Conservation (phyloP, 92 coral and sea anemone genomes). For the Actinernus sp. region DNA sequence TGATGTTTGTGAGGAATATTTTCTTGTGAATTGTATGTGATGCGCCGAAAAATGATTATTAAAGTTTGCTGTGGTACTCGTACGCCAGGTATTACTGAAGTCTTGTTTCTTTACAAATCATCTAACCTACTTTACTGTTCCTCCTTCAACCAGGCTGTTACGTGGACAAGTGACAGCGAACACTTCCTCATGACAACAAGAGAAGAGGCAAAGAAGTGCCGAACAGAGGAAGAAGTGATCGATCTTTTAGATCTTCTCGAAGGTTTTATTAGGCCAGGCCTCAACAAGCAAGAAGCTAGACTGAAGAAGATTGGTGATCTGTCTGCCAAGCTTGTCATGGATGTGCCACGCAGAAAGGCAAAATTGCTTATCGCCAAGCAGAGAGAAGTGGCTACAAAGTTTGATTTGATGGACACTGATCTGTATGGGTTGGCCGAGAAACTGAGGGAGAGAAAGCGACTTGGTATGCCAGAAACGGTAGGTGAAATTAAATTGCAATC, state of each 20-base stretch:
- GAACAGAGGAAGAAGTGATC: constrained; percentile 88
- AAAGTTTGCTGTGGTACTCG: no score
- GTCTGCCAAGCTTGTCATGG: constrained; percentile 88
- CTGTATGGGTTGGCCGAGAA: constrained; percentile 88
- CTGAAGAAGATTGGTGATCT: constrained; percentile 90
- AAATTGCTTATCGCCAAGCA: constrained; percentile 86
- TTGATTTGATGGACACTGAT: constrained; percentile 92
- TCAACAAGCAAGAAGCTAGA: constrained; percentile 90
- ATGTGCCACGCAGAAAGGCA: constrained; percentile 81
- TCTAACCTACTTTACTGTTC: no score
- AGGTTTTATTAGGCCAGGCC: constrained; percentile 95
- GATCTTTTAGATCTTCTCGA: constrained; percentile 86
- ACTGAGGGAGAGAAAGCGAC: constrained; percentile 73
- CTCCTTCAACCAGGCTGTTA: constrained; percentile 63
- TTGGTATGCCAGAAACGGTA: constrained; percentile 82
- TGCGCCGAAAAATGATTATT: no score
- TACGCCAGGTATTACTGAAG: no score
- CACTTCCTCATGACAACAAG: constrained; percentile 88
- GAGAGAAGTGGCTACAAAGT: constrained; percentile 75
- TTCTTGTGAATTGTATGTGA: no score
- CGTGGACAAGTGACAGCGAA: constrained; percentile 98
- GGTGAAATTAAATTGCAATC: no score
- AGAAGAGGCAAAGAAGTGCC: constrained; percentile 86
- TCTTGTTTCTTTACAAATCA: no score
- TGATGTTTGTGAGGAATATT: no score